A percentile compares a stretch with the other conserved stretches of the same genome.
Evolutionary conservation across 2,113 vertebrate species (phyloP).

Genomic region (Pollimyrus isidori): DNA sequence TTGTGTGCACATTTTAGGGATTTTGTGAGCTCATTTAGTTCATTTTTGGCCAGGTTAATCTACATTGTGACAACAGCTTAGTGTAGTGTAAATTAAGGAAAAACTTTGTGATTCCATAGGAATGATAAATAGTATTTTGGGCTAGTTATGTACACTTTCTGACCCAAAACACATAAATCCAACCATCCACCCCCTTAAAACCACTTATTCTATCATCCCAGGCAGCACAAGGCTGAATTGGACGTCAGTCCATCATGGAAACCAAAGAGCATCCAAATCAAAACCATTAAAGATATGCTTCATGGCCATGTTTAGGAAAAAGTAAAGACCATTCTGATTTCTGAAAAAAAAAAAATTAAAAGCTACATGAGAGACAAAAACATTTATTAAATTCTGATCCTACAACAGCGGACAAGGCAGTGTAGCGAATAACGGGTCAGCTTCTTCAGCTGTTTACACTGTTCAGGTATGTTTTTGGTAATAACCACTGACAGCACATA

Average conservation of each 20-base stretch:
- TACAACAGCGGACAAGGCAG: conserved; percentile 1
- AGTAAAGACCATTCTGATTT: not conserved
- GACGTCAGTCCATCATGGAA: not conserved
- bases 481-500: not conserved
- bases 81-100: not conserved
- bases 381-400: conserved; percentile 6
- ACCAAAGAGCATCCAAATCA: not conserved
- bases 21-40: no score
- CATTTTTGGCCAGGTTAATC: no score
- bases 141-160: not conserved
- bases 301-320: not conserved
- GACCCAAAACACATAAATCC: not conserved
- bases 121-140: not conserved
- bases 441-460: not conserved
- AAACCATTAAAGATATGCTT: not conserved
- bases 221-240: not conserved
- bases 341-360: not conserved
- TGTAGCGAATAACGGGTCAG: not conserved
- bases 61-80: no score
- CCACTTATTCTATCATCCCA: not conserved
- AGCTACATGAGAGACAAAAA: not conserved
- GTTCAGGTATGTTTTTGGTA: not conserved
- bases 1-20: no score
- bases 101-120: not conserved
- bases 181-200: not conserved